phyloP scores from a whole-genome alignment of 2,113 vertebrate genomes.

The Odontophorus gujanensis region DNA sequence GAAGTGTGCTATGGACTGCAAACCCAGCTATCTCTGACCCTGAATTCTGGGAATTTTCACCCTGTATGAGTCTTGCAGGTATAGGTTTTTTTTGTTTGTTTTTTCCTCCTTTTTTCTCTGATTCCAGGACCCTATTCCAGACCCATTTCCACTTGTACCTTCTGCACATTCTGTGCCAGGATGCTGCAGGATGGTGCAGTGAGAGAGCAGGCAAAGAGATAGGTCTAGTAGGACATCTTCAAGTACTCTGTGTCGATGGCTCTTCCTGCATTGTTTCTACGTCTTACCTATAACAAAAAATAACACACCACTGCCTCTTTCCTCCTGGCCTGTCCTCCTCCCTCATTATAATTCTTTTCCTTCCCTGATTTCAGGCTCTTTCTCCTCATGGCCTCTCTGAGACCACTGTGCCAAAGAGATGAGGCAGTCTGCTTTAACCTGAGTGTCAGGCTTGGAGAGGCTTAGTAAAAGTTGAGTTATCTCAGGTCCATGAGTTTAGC shows the following conservation, averaged over 20 bases:
- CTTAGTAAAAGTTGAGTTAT: background rate
- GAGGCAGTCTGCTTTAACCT: background rate
- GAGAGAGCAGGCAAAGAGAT: background rate
- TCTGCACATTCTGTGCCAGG: background rate
- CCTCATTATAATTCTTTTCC: background rate
- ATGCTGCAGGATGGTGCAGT: background rate
- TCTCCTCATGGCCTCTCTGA: background rate
- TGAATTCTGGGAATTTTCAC: background rate
- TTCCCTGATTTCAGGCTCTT: background rate
- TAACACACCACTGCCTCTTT: background rate
- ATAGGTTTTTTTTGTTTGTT: background rate
- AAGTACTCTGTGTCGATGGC: background rate
- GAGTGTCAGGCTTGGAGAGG: background rate
- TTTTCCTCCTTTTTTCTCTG: background rate
- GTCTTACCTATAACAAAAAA: background rate
- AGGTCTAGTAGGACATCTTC: background rate
- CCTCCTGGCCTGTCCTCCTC: background rate
- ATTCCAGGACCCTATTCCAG: background rate
- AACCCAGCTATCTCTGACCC: background rate
- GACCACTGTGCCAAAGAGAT: background rate
- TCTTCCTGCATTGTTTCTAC: background rate
- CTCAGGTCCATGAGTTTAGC: background rate
- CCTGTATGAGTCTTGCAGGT: background rate
- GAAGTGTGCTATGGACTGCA: background rate
- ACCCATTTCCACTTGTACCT: accelerated